These are phyloP conservation scores for Andrena camellia DNA, from an alignment of 2,888 invertebrate genomes.

Conservation along the genomic window DNA sequence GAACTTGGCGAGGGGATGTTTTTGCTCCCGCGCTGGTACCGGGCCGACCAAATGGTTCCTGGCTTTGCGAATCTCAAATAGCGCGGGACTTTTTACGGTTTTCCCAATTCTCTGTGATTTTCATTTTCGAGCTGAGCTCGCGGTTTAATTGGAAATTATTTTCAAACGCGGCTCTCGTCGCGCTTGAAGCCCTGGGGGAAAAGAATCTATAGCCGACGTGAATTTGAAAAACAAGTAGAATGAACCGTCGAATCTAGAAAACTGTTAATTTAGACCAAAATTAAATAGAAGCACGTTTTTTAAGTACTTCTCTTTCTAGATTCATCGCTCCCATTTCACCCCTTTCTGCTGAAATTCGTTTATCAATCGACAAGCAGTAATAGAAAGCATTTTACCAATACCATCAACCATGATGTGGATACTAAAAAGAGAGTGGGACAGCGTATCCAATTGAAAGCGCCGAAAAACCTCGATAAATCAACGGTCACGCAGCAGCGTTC, in stretches of 20 bases:
- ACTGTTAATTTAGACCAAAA: no score
- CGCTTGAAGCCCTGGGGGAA: neutral
- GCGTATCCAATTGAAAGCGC: neutral
- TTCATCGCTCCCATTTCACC: no score
- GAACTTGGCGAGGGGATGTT: neutral
- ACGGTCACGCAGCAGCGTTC: neutral
- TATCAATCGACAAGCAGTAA: no score
- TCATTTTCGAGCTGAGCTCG: neutral
- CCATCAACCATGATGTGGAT: neutral
- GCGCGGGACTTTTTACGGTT: neutral
- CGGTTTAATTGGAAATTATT: neutral
- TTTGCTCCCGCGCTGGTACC: neutral
- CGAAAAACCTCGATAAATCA: neutral
- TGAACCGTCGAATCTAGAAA: no score
- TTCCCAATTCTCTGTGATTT: neutral
- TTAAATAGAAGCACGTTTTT: no score
- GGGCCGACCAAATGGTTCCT: constrained; percentile 11
- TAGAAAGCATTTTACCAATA: neutral
- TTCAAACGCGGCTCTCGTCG: neutral
- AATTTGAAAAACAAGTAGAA: no score
- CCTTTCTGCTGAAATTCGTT: no score
- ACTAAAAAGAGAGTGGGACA: neutral
- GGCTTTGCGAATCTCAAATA: neutral
- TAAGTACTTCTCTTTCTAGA: no score
- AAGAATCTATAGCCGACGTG: no score